Evolutionary conservation across 2,797 vertebrate species (phyloP).

Genomic region (Tadarida brasiliensis): DNA sequence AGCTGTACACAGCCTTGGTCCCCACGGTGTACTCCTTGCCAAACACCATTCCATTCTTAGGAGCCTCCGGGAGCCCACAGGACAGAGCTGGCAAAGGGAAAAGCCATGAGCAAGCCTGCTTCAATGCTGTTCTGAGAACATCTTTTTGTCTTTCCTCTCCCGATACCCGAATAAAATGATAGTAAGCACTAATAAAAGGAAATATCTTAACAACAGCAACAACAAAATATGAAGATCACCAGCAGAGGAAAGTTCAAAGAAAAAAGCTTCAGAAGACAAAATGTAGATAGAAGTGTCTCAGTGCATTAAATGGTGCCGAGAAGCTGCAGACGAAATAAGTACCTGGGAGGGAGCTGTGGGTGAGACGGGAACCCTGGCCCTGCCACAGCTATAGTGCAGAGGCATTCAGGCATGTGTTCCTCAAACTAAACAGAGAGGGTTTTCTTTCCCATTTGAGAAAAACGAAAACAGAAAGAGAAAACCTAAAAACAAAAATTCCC

Average conservation of each 20-base stretch:
- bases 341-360: background rate
- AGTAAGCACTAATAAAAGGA: background rate
- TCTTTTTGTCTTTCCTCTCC: background rate
- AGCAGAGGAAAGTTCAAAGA: background rate
- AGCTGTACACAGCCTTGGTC: conserved; percentile 93
- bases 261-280: background rate
- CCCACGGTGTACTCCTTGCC: conserved; percentile 97
- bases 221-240: background rate
- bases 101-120: background rate
- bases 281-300: background rate
- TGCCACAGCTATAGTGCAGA: background rate
- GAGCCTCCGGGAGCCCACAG: conserved; percentile 95
- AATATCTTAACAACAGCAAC: background rate
- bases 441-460: background rate
- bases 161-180: background rate
- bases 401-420: background rate
- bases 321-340: background rate
- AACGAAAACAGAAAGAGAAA: background rate
- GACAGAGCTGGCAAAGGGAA: conserved; percentile 91
- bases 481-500: background rate
- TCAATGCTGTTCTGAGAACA: background rate
- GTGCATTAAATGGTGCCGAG: background rate
- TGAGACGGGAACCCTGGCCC: background rate
- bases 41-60: conserved; percentile 93
- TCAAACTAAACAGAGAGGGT: background rate